Percentiles rank a stretch among this genome's conserved stretches.
Evolutionary conservation across 2,888 invertebrate species (phyloP).

Genomic region (Andrena minutula): DNA sequence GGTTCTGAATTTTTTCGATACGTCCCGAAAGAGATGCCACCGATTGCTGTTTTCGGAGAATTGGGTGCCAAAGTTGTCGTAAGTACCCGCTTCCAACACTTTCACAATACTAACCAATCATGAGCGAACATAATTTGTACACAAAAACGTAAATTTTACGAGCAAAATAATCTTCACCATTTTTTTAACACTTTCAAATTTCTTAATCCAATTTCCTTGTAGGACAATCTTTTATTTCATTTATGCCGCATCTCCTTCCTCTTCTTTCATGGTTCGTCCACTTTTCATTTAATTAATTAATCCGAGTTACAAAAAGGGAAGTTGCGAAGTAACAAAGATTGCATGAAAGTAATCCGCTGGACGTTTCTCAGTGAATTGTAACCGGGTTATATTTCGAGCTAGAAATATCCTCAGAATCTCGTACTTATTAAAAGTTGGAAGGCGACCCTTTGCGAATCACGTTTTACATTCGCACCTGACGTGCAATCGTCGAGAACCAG

Average conservation of each 20-base stretch:
- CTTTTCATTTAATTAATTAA: slow-evolving; percentile 7
- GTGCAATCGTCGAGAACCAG: slow-evolving; percentile 43
- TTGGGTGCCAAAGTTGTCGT: slow-evolving; percentile 91
- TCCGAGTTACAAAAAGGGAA: slow-evolving; percentile 11
- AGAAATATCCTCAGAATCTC: slow-evolving; percentile 39
- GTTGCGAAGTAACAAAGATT: background rate
- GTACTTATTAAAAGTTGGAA: slow-evolving; percentile 63
- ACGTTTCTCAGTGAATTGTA: slow-evolving; percentile 34
- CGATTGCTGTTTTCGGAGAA: slow-evolving; percentile 90
- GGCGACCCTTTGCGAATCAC: slow-evolving; percentile 49
- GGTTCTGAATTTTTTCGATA: slow-evolving; percentile 92
- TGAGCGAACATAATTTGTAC: background rate
- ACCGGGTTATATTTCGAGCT: slow-evolving; percentile 47
- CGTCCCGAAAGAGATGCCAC: slow-evolving; percentile 92
- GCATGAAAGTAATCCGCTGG: slow-evolving; percentile 22
- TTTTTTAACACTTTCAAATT: background rate
- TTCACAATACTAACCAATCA: background rate
- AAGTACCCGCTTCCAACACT: slow-evolving; percentile 84
- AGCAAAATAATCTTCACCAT: background rate
- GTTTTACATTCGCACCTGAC: slow-evolving; percentile 60
- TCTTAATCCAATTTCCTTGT: background rate
- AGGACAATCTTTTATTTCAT: too few species aligned
- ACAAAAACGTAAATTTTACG: too few species aligned
- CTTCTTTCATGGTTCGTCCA: background rate
- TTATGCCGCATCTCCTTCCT: background rate